Conservation (phyloP, 2,888 invertebrate genomes). For the Euplexia lucipara region DNA sequence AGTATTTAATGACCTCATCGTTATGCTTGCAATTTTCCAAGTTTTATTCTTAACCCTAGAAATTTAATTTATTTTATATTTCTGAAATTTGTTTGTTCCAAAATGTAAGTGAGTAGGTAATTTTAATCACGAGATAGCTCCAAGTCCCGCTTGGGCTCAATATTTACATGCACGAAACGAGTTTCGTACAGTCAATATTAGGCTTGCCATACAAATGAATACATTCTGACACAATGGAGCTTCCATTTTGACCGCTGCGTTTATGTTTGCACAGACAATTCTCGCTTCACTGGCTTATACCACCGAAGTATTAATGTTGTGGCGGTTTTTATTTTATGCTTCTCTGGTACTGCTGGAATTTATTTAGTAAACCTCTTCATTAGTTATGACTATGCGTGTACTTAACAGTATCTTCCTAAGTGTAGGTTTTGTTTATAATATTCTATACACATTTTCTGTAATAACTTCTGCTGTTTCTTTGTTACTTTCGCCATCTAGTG, state of each 20-base stretch:
- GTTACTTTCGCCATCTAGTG: slow-evolving; percentile 29
- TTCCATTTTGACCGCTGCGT: slow-evolving; percentile 88
- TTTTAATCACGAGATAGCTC: slow-evolving; percentile 78
- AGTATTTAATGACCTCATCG: no score
- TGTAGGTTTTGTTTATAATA: slow-evolving; percentile 17
- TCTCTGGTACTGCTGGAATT: slow-evolving; percentile 44
- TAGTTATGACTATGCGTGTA: slow-evolving; percentile 26
- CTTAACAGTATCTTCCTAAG: slow-evolving; percentile 30
- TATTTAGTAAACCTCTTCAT: slow-evolving; percentile 43
- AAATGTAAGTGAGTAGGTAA: slow-evolving; percentile 63
- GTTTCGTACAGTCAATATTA: slow-evolving; percentile 88
- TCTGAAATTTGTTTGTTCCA: slow-evolving; percentile 12
- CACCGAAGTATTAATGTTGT: slow-evolving; percentile 79
- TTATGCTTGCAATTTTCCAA: no score
- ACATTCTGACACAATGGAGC: slow-evolving; percentile 88
- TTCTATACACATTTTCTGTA: neutral
- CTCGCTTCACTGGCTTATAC: slow-evolving; percentile 82
- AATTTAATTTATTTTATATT: neutral
- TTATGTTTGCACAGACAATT: slow-evolving; percentile 87
- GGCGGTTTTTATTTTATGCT: slow-evolving; percentile 60
- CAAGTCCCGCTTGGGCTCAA: slow-evolving; percentile 68
- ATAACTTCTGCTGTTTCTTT: neutral
- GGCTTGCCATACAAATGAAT: slow-evolving; percentile 89
- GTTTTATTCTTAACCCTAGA: neutral
- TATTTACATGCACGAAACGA: slow-evolving; percentile 86